Base-by-base conservation (phyloP, 2,888 invertebrate genomes). In the Trichacis sp. region DNA sequence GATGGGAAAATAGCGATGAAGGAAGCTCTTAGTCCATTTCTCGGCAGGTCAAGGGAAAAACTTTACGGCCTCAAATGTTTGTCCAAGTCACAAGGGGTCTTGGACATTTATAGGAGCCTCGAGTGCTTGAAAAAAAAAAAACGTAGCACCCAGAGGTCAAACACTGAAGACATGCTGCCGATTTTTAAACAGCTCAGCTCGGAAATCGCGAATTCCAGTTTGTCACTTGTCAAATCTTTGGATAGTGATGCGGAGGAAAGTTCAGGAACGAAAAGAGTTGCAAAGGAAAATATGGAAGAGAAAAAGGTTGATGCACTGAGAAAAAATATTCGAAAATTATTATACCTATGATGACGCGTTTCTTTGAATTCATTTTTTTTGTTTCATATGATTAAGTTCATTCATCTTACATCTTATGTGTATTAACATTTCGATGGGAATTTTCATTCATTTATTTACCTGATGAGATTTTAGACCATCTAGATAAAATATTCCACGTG, bases 11-110 rank as follows among this genome's bases (percentile, higher is more conserved):
- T 61, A 12, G 67, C 47, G 2, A 62, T 58, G 47, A 68, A 64
- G 45, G 69, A 69, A 51, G 54, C 68, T 20, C 70, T 79, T 55
- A 75, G 80, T 53, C 80, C 83, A 0, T 72, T 80, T 5, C 82
- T 84, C 50, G 81, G 78, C 24, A 79, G 84, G 14, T 86, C 86
- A 1, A 77, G 84, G 36, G 87, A 87, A 66, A 86, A 87, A 57
- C 76, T 87, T 0, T 86, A 86, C 54, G 86, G 86, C 0, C 73
- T 87, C 5, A 81, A 84, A 48, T 84, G 84, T 66, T 70, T 87
- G 48, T 87, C 86, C 0, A 86, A 85, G 69, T 87, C 87, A 0
- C 87, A 87, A 50, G 87, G 86, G 55, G 85, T 86, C 20, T 72
- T 87, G 53, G 84, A 85, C 64, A 82, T 86, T 52, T 85, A 85